Conservation (phyloP, 2,888 invertebrate species). For the Lycia hirtaria region DNA sequence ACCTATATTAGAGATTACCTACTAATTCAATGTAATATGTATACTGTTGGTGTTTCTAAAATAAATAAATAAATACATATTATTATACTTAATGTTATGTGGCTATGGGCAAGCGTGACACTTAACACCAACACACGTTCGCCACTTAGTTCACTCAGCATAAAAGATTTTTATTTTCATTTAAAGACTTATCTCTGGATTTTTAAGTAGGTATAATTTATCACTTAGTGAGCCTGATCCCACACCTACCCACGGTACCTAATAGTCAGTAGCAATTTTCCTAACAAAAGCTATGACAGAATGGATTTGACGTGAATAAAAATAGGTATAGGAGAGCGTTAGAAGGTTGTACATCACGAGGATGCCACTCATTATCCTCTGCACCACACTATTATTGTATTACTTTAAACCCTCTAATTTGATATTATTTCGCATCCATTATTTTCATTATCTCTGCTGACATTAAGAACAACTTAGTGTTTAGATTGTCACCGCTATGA, state of each 20-base stretch:
- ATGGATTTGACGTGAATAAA: slow-evolving; percentile 27
- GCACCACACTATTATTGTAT: slow-evolving; percentile 74
- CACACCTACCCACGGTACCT: slow-evolving; percentile 10
- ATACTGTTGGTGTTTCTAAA: too few relatives aligned
- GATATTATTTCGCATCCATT: slow-evolving; percentile 80
- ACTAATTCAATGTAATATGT: too few relatives aligned
- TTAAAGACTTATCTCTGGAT: background rate
- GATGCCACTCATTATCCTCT: slow-evolving; percentile 63
- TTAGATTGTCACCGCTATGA: slow-evolving; percentile 77
- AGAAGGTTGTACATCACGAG: slow-evolving; percentile 59
- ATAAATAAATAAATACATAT: too few relatives aligned
- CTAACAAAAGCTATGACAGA: slow-evolving; percentile 51
- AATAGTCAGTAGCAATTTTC: slow-evolving; percentile 41
- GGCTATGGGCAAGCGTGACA: too few relatives aligned
- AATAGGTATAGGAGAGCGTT: slow-evolving; percentile 30
- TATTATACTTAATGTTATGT: too few relatives aligned
- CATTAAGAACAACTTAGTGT: slow-evolving; percentile 74
- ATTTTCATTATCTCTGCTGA: slow-evolving; percentile 81
- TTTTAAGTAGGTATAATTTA: slow-evolving; percentile 25
- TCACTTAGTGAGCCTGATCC: slow-evolving; percentile 12
- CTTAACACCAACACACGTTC: too few relatives aligned
- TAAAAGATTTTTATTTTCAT: too few relatives aligned
- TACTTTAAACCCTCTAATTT: slow-evolving; percentile 81
- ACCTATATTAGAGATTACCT: too few relatives aligned
- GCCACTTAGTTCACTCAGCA: too few relatives aligned